These are phyloP conservation scores for Lota lota DNA, from an alignment of 2,113 vertebrate genomes.

Conservation along the genomic window DNA sequence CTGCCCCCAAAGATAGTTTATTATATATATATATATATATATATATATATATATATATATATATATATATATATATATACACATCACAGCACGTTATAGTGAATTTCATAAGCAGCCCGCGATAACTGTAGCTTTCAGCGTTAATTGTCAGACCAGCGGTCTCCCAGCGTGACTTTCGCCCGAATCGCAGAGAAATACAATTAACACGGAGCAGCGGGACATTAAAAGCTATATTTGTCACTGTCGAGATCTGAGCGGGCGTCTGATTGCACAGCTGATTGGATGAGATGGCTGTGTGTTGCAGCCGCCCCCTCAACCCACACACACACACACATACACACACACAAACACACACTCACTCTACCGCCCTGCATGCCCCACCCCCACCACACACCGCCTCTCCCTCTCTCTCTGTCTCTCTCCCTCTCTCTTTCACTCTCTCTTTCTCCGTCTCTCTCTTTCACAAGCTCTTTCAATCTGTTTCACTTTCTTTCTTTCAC, in stretches of 20 bases:
- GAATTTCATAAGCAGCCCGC: conserved; percentile 8
- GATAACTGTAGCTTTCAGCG: conserved; percentile 34
- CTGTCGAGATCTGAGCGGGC: conserved; percentile 58
- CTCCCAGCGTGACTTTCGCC: conserved; percentile 49
- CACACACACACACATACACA: not conserved
- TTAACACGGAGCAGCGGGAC: conserved; percentile 69
- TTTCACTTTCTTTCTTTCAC: too few relatives aligned
- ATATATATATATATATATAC: not conserved
- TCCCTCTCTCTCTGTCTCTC: not conserved
- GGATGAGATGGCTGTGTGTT: conserved; percentile 39
- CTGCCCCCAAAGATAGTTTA: too few relatives aligned
- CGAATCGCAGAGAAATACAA: conserved; percentile 66
- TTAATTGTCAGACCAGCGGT: conserved; percentile 58
- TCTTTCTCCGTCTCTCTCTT: too few relatives aligned
- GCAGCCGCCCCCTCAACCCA: not conserved
- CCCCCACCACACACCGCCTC: not conserved
- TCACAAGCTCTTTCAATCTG: too few relatives aligned
- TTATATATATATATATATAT: not conserved
- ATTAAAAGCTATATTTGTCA: conserved; percentile 74
- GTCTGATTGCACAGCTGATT: conserved; percentile 70
- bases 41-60: too few relatives aligned
- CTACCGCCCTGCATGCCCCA: not conserved
- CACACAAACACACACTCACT: not conserved
- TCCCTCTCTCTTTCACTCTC: too few relatives aligned
- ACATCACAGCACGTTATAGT: not conserved